Conservation (phyloP, 2,797 vertebrate species). For the Saxicola maurus region DNA sequence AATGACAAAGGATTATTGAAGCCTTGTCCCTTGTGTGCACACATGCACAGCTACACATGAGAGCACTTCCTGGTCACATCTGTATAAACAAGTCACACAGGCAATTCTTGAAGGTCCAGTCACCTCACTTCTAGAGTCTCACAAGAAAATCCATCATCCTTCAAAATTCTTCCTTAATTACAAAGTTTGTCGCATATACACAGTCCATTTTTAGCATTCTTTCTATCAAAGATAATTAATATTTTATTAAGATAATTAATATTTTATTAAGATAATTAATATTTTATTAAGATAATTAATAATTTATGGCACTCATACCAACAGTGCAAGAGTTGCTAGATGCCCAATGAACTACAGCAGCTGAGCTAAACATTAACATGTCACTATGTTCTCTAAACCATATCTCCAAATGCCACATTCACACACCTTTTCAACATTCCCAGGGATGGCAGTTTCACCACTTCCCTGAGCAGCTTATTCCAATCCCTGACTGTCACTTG, state of each 20-base stretch:
- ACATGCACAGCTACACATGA: too few relatives aligned
- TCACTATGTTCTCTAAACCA: background rate
- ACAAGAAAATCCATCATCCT: background rate
- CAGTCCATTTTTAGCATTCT: background rate
- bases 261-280: background rate
- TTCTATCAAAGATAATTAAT: background rate
- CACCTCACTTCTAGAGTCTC: background rate
- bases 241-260: background rate
- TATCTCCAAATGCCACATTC: background rate
- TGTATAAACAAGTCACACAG: background rate
- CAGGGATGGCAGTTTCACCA: background rate
- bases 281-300: background rate
- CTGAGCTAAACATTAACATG: background rate
- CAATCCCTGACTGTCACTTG: background rate
- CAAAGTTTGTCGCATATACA: background rate
- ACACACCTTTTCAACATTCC: background rate
- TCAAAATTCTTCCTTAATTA: background rate
- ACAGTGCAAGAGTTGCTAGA: background rate
- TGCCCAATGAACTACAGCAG: background rate
- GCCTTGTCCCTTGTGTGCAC: too few relatives aligned
- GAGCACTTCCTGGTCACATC: background rate
- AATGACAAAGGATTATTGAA: background rate
- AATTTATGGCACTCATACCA: background rate
- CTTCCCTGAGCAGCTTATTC: background rate
- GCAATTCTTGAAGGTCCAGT: background rate